Evolutionary conservation across 2,797 vertebrate genomes (phyloP).

Genomic region (Loriculus beryllinus): DNA sequence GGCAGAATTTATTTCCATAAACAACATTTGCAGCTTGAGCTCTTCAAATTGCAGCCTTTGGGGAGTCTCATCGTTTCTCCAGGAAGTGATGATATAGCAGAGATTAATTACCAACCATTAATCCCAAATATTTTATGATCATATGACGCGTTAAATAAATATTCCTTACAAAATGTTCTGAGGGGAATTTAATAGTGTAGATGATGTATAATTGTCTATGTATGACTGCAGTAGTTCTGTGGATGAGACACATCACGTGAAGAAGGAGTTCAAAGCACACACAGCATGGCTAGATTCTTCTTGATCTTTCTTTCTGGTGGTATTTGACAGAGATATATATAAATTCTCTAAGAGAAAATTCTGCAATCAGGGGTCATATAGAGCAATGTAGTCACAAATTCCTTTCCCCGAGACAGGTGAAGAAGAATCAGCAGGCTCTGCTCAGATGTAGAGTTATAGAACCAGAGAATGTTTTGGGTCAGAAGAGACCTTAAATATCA

Average conservation of each 20-base stretch:
- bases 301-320: background rate
- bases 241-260: background rate
- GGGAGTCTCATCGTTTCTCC: background rate
- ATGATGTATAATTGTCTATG: rapidly evolving
- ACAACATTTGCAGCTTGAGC: background rate
- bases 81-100: background rate
- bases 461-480: background rate
- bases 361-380: background rate
- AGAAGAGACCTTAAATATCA: background rate
- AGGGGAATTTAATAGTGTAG: background rate
- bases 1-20: background rate
- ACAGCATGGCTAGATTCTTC: background rate
- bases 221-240: background rate
- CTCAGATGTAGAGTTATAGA: background rate
- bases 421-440: background rate
- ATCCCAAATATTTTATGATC: background rate
- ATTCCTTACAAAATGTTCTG: background rate
- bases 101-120: background rate
- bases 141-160: background rate
- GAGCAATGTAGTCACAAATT: background rate
- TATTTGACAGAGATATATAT: background rate
- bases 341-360: background rate
- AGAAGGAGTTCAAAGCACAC: background rate
- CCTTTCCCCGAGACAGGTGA: background rate
- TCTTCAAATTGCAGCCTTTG: background rate